Base-by-base conservation (phyloP, 2,797 vertebrate genomes). In the Otolemur crassicaudatus region DNA sequence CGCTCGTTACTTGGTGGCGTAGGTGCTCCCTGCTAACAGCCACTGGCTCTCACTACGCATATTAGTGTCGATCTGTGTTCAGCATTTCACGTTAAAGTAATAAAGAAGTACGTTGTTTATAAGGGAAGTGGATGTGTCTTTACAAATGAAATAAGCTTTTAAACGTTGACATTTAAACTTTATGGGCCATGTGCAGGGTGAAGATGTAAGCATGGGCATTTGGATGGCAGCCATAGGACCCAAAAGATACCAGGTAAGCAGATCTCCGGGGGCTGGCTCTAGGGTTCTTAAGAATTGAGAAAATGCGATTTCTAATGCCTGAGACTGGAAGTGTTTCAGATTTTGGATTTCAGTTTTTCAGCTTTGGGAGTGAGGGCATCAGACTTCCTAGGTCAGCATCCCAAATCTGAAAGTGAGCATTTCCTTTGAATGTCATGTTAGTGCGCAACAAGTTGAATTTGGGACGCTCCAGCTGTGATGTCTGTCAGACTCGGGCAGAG, bases 171-270 rank as follows among this genome's bases (percentile, higher is more conserved):
- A 2, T 60, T 40, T 96, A 65, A 93, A 70, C 16, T 85, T 97
- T 7, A 13, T 34, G 86, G 29, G 89, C 37, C 70, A 3, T 25
- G 61, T 88, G 40, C 95, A 99, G 99, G 99, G 99, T 93, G 99
- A 99, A 98, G 99, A 99, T 92, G 99, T 99, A 75, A 99, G 99
- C 98, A 99, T 99, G 99, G 99, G 99, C 91, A 99, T 99, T 93
- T 99, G 99, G 99, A 99, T 99, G 99, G 99, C 99, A 90, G 99
- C 99, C 61, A 99, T 99, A 46, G 99, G 99, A 92, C 99, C 99
- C 29, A 99, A 98, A 92, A 99, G 99, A 86, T 99, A 99, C 96
- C 99, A 99, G 99, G 99, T 99, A 40, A 96, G 98, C 97, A 88
- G 83, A 96, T 96, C 27, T 43, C 20, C 14, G n/a, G 56, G 27